Conservation (phyloP, 2,113 vertebrate genomes). For the Syngnathus typhle region DNA sequence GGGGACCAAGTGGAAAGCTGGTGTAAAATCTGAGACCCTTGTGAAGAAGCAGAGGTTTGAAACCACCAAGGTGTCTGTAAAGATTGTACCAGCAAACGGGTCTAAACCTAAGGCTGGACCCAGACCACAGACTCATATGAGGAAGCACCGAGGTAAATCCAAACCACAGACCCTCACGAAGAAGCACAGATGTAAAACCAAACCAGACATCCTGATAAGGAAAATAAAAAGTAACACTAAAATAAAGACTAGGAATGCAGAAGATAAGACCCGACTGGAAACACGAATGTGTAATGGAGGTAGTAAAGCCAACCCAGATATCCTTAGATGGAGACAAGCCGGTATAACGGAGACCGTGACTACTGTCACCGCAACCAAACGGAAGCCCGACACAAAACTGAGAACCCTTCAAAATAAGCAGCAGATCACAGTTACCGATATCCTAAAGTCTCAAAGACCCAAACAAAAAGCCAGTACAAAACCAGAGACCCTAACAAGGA, state of each 20-base stretch:
- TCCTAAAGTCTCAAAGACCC: neutral
- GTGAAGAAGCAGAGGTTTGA: constrained; percentile 4
- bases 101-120: neutral
- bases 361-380: neutral
- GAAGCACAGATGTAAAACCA: neutral
- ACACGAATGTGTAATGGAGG: neutral
- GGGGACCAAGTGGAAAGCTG: constrained; percentile 1
- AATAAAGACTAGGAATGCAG: neutral
- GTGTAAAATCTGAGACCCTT: neutral
- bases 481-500: constrained; percentile 6
- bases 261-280: neutral
- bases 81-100: neutral
- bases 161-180: neutral
- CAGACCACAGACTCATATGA: neutral
- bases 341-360: neutral
- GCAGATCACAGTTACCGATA: neutral
- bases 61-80: neutral
- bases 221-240: neutral
- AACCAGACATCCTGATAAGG: neutral
- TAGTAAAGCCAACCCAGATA: neutral
- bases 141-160: neutral
- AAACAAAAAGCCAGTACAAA: neutral
- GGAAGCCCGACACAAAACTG: neutral
- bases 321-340: neutral
- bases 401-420: neutral